phyloP scores from a whole-genome alignment of 2,113 vertebrate genomes.

The Acrocephalus kingi region DNA sequence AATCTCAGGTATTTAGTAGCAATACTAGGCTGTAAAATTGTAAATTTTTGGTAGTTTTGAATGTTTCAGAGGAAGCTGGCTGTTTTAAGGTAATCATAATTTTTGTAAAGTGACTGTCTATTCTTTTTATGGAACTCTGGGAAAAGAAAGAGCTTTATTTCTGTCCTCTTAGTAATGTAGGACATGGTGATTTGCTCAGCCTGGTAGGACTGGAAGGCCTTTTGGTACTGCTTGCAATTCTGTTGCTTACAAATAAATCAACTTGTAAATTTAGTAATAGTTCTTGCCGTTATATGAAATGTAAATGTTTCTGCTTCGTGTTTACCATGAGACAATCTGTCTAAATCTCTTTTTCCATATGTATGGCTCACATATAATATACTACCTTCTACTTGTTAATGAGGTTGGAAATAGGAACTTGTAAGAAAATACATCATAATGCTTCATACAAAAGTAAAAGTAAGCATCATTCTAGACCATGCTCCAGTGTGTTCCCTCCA shows the following conservation, averaged over 20 bases:
- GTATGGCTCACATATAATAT: background rate
- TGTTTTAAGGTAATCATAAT: background rate
- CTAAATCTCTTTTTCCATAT: background rate
- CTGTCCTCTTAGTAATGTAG: background rate
- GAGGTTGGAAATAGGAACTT: background rate
- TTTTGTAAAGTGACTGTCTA: background rate
- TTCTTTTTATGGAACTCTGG: background rate
- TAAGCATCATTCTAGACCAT: background rate
- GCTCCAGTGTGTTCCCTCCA: background rate
- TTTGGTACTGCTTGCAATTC: background rate
- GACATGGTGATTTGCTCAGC: background rate
- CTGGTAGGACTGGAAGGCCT: background rate
- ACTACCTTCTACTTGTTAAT: background rate
- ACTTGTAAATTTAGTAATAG: background rate
- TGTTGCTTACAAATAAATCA: background rate
- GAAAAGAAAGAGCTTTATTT: background rate
- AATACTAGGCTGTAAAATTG: background rate
- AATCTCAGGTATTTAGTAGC: background rate
- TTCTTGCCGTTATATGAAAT: background rate
- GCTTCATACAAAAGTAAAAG: background rate
- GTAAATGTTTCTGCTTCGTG: background rate
- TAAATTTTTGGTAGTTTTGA: background rate
- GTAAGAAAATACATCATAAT: background rate
- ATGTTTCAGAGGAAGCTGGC: background rate
- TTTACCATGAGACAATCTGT: background rate